phyloP scores from a whole-genome alignment of 2,888 invertebrate genomes.

The Muscina levida region DNA sequence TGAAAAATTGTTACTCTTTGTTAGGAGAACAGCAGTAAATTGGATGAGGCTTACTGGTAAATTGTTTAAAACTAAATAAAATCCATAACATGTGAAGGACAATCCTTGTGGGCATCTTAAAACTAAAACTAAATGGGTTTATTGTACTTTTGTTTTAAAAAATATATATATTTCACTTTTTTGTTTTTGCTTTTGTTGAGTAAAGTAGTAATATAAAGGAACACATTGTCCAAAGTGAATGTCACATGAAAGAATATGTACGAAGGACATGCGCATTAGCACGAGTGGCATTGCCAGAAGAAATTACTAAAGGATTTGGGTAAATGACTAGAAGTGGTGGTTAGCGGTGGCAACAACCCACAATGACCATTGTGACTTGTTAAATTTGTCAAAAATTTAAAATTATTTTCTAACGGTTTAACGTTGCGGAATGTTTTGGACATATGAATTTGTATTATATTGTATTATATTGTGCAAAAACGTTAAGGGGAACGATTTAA shows the following conservation, averaged over 20 bases:
- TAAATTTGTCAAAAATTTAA: too few species aligned
- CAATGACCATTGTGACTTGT: too few species aligned
- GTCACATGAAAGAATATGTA: conserved; percentile 41
- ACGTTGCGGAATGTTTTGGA: too few species aligned
- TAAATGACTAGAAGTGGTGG: too few species aligned
- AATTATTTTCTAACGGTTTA: too few species aligned
- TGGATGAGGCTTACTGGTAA: conserved; percentile 66
- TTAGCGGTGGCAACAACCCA: conserved; percentile 24
- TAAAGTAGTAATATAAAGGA: conserved; percentile 29
- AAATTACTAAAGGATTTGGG: too few species aligned
- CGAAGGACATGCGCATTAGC: conserved; percentile 57
- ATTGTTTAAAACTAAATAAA: conserved; percentile 45
- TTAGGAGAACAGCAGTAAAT: conserved; percentile 68
- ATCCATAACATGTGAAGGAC: conserved; percentile 47
- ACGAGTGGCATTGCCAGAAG: conserved; percentile 5
- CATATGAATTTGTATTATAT: too few species aligned
- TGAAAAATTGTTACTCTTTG: conserved; percentile 69
- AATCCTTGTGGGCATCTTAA: conserved; percentile 33
- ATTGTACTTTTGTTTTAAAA: neutral
- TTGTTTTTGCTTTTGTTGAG: conserved; percentile 33
- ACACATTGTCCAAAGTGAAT: conserved; percentile 35
- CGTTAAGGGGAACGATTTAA: too few species aligned
- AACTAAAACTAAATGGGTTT: conserved; percentile 17
- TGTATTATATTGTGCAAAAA: too few species aligned
- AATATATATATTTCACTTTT: conserved; percentile 7